Base-by-base conservation (phyloP, 2,113 vertebrate species). In the Collichthys lucidus region DNA sequence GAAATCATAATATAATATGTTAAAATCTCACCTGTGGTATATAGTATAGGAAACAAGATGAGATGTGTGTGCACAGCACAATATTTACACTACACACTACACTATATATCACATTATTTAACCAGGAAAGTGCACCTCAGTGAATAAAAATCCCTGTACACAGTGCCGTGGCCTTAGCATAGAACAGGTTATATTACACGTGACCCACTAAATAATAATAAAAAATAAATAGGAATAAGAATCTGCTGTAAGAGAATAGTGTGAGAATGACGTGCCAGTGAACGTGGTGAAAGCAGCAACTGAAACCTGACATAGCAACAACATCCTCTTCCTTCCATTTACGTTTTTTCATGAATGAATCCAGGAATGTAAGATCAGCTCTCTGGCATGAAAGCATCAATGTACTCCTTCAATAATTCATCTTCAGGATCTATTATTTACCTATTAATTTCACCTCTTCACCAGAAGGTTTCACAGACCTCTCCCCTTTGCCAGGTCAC, bases 381-480 rank as follows among this genome's bases (percentile, higher is more conserved):
- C 57, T 70, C 14, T 15, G 24, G 22, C 79, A 86, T 81, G 77
- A 93, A 91, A 88, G 79, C 92, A 90, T 93, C 90, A 93, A 92
- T 93, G 89, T 65, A 85, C 77, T 55, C 22, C 68, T 62, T 92
- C 31, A 91, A 94, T 93, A 86, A 92, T 92, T 86, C 0, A 94
- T 71, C 47, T 69, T 17, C 52, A 40, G 71, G 67, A 92, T 95
- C 81, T 86, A 95, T 95, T 93, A 94, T 95, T 94, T 91, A 95
- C 64, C 84, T 75, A 88, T 90, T 89, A 91, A 84, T 89, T 91
- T 92, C 68, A 75, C 74, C 87, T 85, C 81, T 80, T 87, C 86
- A 80, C 90, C 86, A 65, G 74, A 91, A 86, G 74, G 55, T 64
- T 70, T 79, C 66, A 57, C 12, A 29, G 24, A 75, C 65, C 61